Evolutionary conservation across 2,888 invertebrate species (phyloP), one percentile per base, ranked within the genome.

Genomic region (Leptinotarsa juncta): DNA sequence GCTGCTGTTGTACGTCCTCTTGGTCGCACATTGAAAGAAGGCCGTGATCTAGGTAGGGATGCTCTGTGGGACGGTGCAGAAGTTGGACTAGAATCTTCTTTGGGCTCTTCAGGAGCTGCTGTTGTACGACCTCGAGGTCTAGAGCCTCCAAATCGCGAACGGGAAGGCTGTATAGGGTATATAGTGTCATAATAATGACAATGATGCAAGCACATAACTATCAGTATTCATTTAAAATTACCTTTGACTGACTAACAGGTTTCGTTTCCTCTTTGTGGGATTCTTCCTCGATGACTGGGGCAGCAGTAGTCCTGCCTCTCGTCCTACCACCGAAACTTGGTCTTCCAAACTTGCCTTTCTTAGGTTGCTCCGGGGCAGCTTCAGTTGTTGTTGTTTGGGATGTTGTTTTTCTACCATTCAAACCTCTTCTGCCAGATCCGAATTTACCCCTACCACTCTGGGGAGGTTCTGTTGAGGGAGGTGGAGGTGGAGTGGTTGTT

Each of bases 1-100:
- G 87, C 82, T 5, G 86, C 81, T 3, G 88, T 86, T 1, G 86
- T 84, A 32, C 83, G 77, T 51, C 74, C 85, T 83, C 77, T 85
- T 81, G 71, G 87, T 79, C 80, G 87, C 80, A 72, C 85, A 70
- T 79, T 85, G 85, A 66, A 66, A 7, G 68, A 74, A 79, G 91
- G 90, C 57, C 91, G 89, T 5, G 90, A 89, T 77, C 91, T 89
- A 18, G 89, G 84, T 82, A 88, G 76, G 4, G 87, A 82, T 48
- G 89, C 85, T 70, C 85, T 84, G 26, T 51, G 65, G 4, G 79
- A 55, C 10, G 86, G 80, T 10, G 82, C 80, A 42, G 86, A 42
- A 86, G 88, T 74, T 84, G 83, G 23, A 87, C 86, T 73, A 84
- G 89, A 78, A 70, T 57, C 89, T 86, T 70, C 89, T 86, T 83